Evolutionary conservation across 2,888 invertebrate species (phyloP), one percentile per base, ranked within the genome.

Genomic region (Brachypalpus laphriformis): DNA sequence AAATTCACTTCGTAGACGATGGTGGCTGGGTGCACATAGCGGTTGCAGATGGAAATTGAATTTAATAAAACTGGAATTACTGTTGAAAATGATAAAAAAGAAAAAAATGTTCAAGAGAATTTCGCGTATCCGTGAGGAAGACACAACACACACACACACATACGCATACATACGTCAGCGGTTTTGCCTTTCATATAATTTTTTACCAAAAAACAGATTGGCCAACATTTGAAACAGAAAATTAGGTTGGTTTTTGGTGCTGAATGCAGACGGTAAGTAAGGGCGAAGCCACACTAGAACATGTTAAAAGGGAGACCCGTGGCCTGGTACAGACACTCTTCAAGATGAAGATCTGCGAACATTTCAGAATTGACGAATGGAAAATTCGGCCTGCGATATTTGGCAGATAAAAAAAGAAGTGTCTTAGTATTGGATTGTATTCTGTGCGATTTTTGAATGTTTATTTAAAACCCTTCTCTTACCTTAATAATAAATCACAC

Each of bases 131-230:
- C 85, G 85, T 81, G 81, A 71, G 85, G 81, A 85, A 85, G 85
- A 85, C 85, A 85, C 85, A 81, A 85, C 81, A 85, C 85, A 83
- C 82, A 80, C 80, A 85, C 80, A 85, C 81, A 85, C 85, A 85
- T 85, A 85, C 85, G 63, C 71, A 85, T 81, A 83, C 70, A 80
- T 83, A 85, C 85, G 85, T 85, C 85, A 85, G 85, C 85, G 85
- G 85, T 81, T 85, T 85, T 85, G 70, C 81, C 81, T 85, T 77
- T 81, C 85, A 76, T 76, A 63, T 78, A 77, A 68, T 70, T 71
- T 66, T 56, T 63, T 63, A 22, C 71, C 22, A 59, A 37, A n/a
- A 70, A 80, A 11, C n/a, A 9, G 9, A 6, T 31, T 14, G 6
- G 14, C 75, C 85, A 85, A 75, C 22, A 4, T 6, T 34, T 20